These are phyloP conservation scores for Melolontha melolontha DNA, from an alignment of 2,888 invertebrate species.

Conservation along the genomic window DNA sequence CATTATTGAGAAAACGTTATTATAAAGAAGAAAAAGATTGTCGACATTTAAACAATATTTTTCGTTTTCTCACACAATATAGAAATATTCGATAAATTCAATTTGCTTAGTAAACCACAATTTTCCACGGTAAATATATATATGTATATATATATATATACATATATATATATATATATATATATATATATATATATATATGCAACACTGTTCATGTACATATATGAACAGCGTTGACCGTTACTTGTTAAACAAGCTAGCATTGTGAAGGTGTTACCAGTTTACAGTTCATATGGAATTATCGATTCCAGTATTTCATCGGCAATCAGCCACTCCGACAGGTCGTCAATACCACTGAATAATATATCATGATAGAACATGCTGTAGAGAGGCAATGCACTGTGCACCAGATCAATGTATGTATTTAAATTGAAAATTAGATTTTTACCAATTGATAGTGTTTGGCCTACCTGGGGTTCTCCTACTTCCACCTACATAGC, in stretches of 20 bases:
- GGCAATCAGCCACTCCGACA: slow-evolving; percentile 39
- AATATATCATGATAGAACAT: slow-evolving; percentile 38
- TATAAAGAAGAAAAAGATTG: too few relatives aligned
- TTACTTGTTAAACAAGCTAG: slow-evolving; percentile 24
- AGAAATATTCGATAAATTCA: too few relatives aligned
- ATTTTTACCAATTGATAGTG: slow-evolving; percentile 46
- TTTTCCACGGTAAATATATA: too few relatives aligned
- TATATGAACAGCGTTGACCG: background rate
- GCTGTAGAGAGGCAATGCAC: background rate
- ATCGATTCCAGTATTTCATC: slow-evolving; percentile 42
- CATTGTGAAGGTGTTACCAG: slow-evolving; percentile 26
- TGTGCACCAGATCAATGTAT: slow-evolving; percentile 28
- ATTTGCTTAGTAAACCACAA: too few relatives aligned
- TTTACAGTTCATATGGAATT: slow-evolving; percentile 30
- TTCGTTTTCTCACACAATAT: too few relatives aligned
- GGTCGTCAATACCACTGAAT: slow-evolving; percentile 43
- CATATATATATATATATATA: too few relatives aligned
- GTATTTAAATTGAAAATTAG: slow-evolving; percentile 51
- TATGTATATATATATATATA: too few relatives aligned
- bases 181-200: too few relatives aligned
- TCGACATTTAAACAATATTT: too few relatives aligned
- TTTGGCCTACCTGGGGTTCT: slow-evolving; percentile 30
- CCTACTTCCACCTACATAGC: slow-evolving; percentile 41
- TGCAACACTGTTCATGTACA: too few relatives aligned
- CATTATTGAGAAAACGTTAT: too few relatives aligned